Evolutionary conservation across 1,140 invertebrate species (phyloP), one percentile per base, ranked within the genome.

Genomic region (Latrodectus geometricus): DNA sequence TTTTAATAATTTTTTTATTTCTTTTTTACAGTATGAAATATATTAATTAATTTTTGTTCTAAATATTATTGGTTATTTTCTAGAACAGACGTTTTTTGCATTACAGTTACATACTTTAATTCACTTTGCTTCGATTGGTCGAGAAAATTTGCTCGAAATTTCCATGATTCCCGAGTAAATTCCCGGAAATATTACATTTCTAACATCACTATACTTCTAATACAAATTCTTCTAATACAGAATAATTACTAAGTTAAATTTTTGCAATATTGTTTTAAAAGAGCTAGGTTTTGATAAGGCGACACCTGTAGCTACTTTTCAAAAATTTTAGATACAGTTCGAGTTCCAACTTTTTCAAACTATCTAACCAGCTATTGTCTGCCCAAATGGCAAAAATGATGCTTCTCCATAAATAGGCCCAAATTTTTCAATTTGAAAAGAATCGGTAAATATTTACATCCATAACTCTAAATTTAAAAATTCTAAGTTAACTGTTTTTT

Each of bases 371-470:
- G 89, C 89, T 48, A 90, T 89, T 12, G 88, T 89, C 20, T 88
- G 89, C 48, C n/a, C 69, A 17, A 61, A 80, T 35, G 56, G 81
- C 0, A 79, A 15, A 9, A 87, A 17, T 21, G 69, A 61, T 14
- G 66, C 9, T 89, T 91, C 86, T 92, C 92, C 50, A 89, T 91
- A n/a, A 97, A 90, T 9, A 98, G 91, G 0, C 95, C 95, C 17
- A 94, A 91, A 89, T 92, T 94, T 75, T 94, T 93, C 66, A 98
- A 91, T 90, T 96, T 95, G 89, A 95, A 93, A 89, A 97, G 95
- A n/a, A 96, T 93, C 69, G 95, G 92, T 87, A 97, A 92, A 89
- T 96, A 94, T 88, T 96, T 94, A 90, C 96, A 96, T 0, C 97
- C 97, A 92, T 97, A 96, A 87, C 91, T 92, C 90, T 92, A 35